phyloP scores from a whole-genome alignment of 2,888 invertebrate species.

The Dynastes grantii region DNA sequence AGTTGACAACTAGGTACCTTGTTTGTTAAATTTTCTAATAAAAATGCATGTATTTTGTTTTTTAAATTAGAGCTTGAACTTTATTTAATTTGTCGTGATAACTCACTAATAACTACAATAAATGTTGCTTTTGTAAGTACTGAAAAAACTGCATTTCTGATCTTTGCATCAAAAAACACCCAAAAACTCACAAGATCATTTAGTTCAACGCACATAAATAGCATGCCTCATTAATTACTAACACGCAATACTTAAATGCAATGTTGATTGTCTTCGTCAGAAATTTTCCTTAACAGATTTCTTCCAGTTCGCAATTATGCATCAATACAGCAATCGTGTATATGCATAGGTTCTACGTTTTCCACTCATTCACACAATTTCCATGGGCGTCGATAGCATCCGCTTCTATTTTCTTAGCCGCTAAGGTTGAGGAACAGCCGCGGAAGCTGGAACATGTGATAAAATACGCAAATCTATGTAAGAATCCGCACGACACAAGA shows the following conservation, averaged over 20 bases:
- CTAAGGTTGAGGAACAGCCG: conserved; percentile 99
- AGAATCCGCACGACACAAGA: conserved; percentile 79
- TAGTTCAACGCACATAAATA: not conserved
- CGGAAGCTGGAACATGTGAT: conserved; percentile 98
- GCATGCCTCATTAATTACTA: conserved; percentile 7
- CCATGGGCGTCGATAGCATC: conserved; percentile 95
- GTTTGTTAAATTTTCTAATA: too few species aligned
- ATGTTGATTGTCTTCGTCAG: too few species aligned
- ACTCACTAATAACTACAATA: too few species aligned
- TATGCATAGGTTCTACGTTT: conserved; percentile 99
- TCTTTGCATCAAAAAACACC: too few species aligned
- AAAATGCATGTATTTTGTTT: too few species aligned
- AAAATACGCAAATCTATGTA: conserved; percentile 91
- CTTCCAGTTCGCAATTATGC: conserved; percentile 89
- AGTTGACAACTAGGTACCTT: too few species aligned
- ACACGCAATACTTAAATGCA: not conserved
- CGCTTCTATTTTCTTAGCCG: conserved; percentile 95
- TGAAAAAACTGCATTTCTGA: not conserved
- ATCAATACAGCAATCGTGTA: conserved; percentile 99
- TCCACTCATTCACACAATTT: conserved; percentile 96
- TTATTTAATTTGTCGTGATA: too few species aligned
- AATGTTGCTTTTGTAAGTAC: too few species aligned
- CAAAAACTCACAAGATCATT: too few species aligned
- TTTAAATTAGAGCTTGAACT: too few species aligned
- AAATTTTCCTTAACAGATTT: conserved; percentile 61